Base-by-base conservation (phyloP, 2,888 invertebrate genomes). In the Oligia fasciuncula region DNA sequence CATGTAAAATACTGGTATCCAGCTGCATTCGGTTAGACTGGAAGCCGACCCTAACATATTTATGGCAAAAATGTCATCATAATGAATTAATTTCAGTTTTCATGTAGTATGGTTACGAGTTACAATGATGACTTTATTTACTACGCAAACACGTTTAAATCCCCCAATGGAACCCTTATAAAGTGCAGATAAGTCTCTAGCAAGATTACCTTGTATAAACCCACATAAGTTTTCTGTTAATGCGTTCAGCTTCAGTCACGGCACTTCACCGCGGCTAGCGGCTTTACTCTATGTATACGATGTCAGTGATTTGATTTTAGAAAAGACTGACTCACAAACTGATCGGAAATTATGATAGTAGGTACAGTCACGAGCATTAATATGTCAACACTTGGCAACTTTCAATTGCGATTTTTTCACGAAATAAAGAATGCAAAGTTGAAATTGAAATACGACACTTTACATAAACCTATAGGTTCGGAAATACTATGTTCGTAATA, bases 161-260 rank as follows among this genome's bases (percentile, higher is more conserved):
- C 63, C 71, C 4, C 35, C 35, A 49, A 60, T 72, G 43, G 81
- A 84, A 78, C 81, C 83, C 74, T 54, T 83, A 80, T 29, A 83
- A 80, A 72, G 49, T 66, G 49, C 70, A 74, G 67, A 77, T 77
- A 73, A 85, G 77, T 80, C 46, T n/a, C 29, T 60, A 81, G 68
- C 35, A 69, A 84, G 81, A 85, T 85, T 74, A 73, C 74, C 71
- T 80, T 85, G 78, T 79, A 72, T 73, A 62, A 74, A 82, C 62
- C 74, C 82, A 70, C 73, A 78, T 82, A 79, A 78, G 69, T 72
- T 77, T 70, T 77, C 77, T 46, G 40, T 62, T 65, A 73, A 72
- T 81, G 73, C 74, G 46, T 77, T 71, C 77, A 66, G 70, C 11
- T 75, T 60, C 19, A 23, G 35, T 14, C 63, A n/a, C 23, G 69